These are phyloP conservation scores for Corythaixoides concolor DNA, from an alignment of 2,113 vertebrate genomes.

Conservation along the genomic window DNA sequence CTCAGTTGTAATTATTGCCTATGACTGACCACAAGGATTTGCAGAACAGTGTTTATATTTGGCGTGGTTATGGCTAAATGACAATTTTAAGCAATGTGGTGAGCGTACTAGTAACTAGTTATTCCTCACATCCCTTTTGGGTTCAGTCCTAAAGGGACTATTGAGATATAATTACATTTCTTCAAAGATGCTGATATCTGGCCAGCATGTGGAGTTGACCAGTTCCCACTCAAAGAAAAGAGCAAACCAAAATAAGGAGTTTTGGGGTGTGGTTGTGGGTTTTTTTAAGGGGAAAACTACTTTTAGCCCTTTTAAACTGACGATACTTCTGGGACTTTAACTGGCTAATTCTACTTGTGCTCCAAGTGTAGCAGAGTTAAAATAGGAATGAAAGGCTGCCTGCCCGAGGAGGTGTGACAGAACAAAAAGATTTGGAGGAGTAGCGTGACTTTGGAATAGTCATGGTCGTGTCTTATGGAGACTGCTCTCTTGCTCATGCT, in stretches of 20 bases:
- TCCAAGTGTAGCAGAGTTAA: not conserved
- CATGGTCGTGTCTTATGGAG: not conserved
- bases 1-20: not conserved
- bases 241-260: not conserved
- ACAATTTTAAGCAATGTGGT: not conserved
- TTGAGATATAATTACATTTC: not conserved
- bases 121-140: not conserved
- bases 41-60: not conserved
- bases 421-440: not conserved
- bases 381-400: not conserved
- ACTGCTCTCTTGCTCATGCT: not conserved
- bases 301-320: not conserved
- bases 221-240: not conserved
- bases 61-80: not conserved
- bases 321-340: not conserved
- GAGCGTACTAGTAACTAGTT: accelerated
- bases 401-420: not conserved
- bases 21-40: not conserved
- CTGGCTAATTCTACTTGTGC: not conserved
- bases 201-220: not conserved
- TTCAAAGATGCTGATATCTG: not conserved
- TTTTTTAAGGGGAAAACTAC: not conserved
- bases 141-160: not conserved
- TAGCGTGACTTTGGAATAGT: not conserved
- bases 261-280: not conserved